Base-by-base conservation (phyloP, 1,140 invertebrate genomes). In the Drosophila arizonae region DNA sequence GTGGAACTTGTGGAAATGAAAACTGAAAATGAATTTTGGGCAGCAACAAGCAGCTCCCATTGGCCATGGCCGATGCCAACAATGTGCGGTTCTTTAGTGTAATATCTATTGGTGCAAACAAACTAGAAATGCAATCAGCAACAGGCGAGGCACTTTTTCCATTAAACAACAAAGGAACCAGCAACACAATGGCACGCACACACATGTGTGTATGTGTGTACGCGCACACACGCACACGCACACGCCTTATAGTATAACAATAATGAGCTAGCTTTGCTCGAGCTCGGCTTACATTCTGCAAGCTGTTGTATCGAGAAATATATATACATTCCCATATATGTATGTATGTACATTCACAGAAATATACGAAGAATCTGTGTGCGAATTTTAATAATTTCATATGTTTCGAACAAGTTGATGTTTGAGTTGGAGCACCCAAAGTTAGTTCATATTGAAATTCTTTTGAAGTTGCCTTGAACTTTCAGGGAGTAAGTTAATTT, bases 51-150 rank as follows among this genome's bases (percentile, higher is more conserved):
- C 36, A 39, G 6, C 8, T 46, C 43, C 15, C 8, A 15, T 17
- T 21, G 21, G 21, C 21, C 43, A 46, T 21, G 8, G 43, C n/a
- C 15, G 2, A 46, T 8, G n/a, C 17, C 50, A 77, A 86, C 75
- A 85, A 86, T 75, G 71, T 54, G 28, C 41, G 51, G 62, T 45
- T 70, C 54, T 66, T 71, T 63, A 81, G 81, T 77, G 69, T 77
- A 61, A 64, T 77, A 80, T 69, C 77, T 76, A 77, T 86, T 61
- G 76, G 33, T 46, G 72, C 50, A 52, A 54, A 11, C 51, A 55
- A 81, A 65, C 51, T 68, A 69, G 43, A 54, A 66, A 71, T 81
- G 79, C 74, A 81, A 77, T 81, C 77, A 64, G 50, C 80, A 82
- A 66, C 56, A 33, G 8, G 33, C 33, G 5, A 82, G 66, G 61